phyloP scores from a whole-genome alignment of 2,113 vertebrate species.

The Chinchilla lanigera region DNA sequence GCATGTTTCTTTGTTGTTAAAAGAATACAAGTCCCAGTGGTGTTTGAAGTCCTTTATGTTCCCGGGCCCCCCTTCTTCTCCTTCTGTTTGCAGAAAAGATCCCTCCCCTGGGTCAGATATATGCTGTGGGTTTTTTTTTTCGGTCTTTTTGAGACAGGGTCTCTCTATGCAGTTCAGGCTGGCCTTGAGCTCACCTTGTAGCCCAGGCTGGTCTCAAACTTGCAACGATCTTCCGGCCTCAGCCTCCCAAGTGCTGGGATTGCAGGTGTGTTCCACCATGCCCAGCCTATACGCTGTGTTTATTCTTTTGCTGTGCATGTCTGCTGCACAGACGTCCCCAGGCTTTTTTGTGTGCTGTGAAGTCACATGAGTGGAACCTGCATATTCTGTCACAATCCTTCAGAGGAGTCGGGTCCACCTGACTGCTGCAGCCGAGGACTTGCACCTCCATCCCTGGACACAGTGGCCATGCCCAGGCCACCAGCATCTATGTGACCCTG shows the following conservation, averaged over 20 bases:
- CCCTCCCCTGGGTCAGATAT: neutral
- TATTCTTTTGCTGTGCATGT: accelerated
- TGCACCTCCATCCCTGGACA: accelerated
- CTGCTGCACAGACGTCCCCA: accelerated
- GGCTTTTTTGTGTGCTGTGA: neutral
- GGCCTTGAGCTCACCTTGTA: no score
- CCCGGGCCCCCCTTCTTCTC: no score
- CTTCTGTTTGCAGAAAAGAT: neutral
- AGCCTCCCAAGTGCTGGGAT: no score
- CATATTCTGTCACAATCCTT: no score
- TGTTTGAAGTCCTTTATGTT: no score
- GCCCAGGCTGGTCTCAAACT: no score
- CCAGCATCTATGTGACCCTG: accelerated
- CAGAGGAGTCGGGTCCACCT: accelerated
- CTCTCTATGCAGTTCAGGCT: no score
- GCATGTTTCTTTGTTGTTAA: neutral
- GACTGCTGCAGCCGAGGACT: neutral
- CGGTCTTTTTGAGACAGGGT: no score
- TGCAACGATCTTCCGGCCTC: no score
- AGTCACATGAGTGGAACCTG: accelerated
- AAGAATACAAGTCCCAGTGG: neutral
- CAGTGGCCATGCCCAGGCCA: accelerated
- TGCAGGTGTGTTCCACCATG: no score
- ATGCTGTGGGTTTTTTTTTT: no score
- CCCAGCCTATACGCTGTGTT: no score